Conservation (phyloP, 2,888 invertebrate genomes). For the Lasioglossum oenotherae region DNA sequence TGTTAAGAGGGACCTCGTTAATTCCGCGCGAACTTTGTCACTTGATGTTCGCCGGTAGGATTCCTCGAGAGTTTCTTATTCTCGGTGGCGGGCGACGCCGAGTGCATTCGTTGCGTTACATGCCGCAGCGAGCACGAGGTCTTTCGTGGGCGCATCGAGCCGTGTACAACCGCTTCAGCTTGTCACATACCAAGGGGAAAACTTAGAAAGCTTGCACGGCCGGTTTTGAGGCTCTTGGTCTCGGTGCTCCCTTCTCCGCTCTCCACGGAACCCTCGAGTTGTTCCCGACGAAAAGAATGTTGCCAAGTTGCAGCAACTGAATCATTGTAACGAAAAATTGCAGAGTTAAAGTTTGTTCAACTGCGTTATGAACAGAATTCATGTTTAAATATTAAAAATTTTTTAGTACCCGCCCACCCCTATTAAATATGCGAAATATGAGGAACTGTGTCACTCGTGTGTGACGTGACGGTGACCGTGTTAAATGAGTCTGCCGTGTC, state of each 20-base stretch:
- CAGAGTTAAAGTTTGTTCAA: not conserved
- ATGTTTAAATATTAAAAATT: too few relatives aligned
- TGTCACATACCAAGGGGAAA: not conserved
- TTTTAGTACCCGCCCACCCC: too few relatives aligned
- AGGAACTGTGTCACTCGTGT: too few relatives aligned
- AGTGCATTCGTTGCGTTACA: slow-evolving; percentile 28
- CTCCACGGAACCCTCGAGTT: not conserved
- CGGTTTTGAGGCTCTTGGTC: not conserved
- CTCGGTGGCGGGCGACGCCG: not conserved
- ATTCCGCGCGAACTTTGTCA: slow-evolving; percentile 17
- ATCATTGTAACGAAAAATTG: not conserved
- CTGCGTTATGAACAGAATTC: not conserved
- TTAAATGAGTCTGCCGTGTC: too few relatives aligned
- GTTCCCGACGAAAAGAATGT: not conserved
- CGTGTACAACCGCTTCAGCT: slow-evolving; percentile 24
- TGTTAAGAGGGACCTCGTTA: slow-evolving; percentile 27
- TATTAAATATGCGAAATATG: too few relatives aligned
- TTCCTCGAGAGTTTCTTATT: slow-evolving; percentile 21
- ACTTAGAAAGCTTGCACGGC: not conserved
- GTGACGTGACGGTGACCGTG: too few relatives aligned
- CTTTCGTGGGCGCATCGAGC: slow-evolving; percentile 38
- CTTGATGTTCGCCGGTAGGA: slow-evolving; percentile 18
- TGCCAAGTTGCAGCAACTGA: not conserved
- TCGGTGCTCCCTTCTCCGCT: not conserved
- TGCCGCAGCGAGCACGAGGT: slow-evolving; percentile 19